A percentile compares a stretch with the other conserved stretches of the same genome.
These are phyloP conservation scores for Lates calcarifer DNA, from an alignment of 2,113 vertebrate genomes.

Conservation along the genomic window DNA sequence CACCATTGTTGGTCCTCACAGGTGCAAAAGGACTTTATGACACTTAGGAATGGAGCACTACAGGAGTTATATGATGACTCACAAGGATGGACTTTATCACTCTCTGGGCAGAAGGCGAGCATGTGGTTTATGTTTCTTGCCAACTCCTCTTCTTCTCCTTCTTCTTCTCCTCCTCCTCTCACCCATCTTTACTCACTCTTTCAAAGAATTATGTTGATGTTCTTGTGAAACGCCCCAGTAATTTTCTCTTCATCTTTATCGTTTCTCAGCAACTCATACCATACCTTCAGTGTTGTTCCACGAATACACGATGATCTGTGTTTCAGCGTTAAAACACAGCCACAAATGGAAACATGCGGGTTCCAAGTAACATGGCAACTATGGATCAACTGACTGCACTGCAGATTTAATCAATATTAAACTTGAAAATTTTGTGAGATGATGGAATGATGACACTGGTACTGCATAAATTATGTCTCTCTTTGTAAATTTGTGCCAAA, in stretches of 20 bases:
- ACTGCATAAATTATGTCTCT: slow-evolving; percentile 24
- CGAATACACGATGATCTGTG: not conserved
- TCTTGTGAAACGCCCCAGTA: slow-evolving; percentile 37
- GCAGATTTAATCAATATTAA: slow-evolving; percentile 5
- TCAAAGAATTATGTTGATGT: slow-evolving; percentile 41
- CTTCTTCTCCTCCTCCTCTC: slow-evolving; percentile 29
- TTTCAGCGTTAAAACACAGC: not conserved
- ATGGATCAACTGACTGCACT: slow-evolving; percentile 3
- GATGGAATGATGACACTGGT: slow-evolving; percentile 5
- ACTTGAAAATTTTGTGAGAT: not conserved
- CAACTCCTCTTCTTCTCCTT: slow-evolving; percentile 28
- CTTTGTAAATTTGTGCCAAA: slow-evolving; percentile 36
- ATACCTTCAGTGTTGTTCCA: slow-evolving; percentile 1
- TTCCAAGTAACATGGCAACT: not conserved
- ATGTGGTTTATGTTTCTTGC: slow-evolving; percentile 75
- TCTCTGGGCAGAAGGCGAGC: slow-evolving; percentile 55
- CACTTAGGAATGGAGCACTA: slow-evolving; percentile 42
- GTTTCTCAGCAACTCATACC: slow-evolving; percentile 12
- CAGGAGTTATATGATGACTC: slow-evolving; percentile 64
- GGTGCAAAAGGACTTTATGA: slow-evolving; percentile 64
- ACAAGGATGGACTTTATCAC: slow-evolving; percentile 58
- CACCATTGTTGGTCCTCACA: slow-evolving; percentile 32
- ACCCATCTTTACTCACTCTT: slow-evolving; percentile 42
- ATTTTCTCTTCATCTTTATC: slow-evolving; percentile 20
- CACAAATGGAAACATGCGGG: not conserved